Evolutionary conservation across 2,113 vertebrate species (phyloP).

Genomic region (Gymnogyps californianus): DNA sequence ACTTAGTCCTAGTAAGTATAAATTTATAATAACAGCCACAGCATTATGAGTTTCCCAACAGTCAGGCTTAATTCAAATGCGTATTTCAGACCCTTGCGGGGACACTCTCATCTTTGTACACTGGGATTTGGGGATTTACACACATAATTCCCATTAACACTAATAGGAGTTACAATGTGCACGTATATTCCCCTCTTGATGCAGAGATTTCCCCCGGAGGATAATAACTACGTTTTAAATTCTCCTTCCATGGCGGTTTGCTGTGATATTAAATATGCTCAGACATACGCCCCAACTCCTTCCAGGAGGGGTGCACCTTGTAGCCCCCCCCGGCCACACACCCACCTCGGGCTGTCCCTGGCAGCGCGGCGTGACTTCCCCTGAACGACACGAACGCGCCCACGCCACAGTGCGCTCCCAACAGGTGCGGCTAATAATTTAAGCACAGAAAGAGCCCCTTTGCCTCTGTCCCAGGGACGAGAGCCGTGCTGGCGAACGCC

Average conservation of each 20-base stretch:
- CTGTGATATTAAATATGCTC: background rate
- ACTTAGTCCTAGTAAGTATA: slow-evolving; percentile 53
- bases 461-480: background rate
- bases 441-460: background rate
- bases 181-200: background rate
- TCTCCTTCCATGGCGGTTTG: background rate
- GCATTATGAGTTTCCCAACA: slow-evolving; percentile 45
- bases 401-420: background rate
- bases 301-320: background rate
- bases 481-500: background rate
- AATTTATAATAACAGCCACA: slow-evolving; percentile 50
- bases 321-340: too few species aligned
- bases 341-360: background rate
- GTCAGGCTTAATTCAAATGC: slow-evolving; percentile 58
- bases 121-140: slow-evolving; percentile 64
- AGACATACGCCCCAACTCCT: background rate
- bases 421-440: background rate
- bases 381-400: rapidly evolving
- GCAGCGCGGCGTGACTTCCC: rapidly evolving
- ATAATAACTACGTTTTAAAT: slow-evolving; percentile 50
- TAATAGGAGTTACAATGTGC: slow-evolving; percentile 47
- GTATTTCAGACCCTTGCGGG: slow-evolving; percentile 58
- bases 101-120: slow-evolving; percentile 28
- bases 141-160: slow-evolving; percentile 69
- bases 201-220: slow-evolving; percentile 39